Evolutionary conservation across 2,888 invertebrate genomes (phyloP), one percentile per base, ranked within the genome.

Genomic region (Aspidapion aeneum): DNA sequence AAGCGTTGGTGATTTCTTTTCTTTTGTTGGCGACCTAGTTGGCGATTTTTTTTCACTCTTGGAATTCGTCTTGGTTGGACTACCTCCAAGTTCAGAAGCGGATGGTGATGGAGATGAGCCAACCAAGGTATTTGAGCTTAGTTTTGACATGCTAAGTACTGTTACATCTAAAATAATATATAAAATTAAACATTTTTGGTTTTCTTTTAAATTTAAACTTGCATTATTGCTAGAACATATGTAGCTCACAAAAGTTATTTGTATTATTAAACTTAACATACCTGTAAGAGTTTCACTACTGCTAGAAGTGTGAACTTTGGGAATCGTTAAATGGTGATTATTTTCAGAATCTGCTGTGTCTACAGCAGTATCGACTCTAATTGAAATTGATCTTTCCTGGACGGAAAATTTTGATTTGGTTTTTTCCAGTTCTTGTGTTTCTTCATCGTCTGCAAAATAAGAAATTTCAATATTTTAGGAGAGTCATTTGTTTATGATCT

Each of bases 221-320:
- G n/a, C n/a, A n/a, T n/a, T n/a, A n/a, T n/a, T n/a, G n/a, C n/a
- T n/a, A n/a, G n/a, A n/a, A n/a, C n/a, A n/a, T n/a, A n/a, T n/a
- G n/a, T n/a, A n/a, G n/a, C n/a, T n/a, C n/a, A n/a, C n/a, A n/a
- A n/a, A n/a, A n/a, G n/a, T n/a, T n/a, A n/a, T n/a, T n/a, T n/a
- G n/a, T n/a, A n/a, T n/a, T n/a, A n/a, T n/a, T n/a, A n/a, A 52
- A 19, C 19, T 52, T 9, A 19, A 19, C 52, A 52, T 69, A 87
- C 90, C 91, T 79, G 90, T 90, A 18, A 91, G 78, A 1, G 91
- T 91, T 75, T 92, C 92, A 60, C 89, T 87, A 75, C 91, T 91
- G 12, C 88, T 89, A 0, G 90, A 91, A 0, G 88, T 86, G 74
- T 90, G 86, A 55, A 88, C 87, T 79, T 89, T 90, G 0, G 91